Conservation (phyloP, 92 coral and sea anemone genomes). For the Phymanthus crucifer region DNA sequence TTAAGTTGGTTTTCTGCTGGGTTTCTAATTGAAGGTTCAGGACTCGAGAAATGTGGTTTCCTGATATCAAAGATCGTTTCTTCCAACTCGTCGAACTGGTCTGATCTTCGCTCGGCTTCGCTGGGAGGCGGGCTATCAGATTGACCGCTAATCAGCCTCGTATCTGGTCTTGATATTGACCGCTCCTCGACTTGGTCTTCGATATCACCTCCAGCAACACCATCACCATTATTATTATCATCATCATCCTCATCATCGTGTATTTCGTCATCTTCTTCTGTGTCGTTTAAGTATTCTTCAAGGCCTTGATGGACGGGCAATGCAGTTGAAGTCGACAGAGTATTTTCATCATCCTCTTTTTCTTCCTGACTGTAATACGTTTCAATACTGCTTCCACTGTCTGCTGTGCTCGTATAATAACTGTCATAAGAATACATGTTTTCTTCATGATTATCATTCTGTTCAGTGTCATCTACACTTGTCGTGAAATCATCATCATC, state of each 20-base stretch:
- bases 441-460: slow-evolving; percentile 54
- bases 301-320: slow-evolving; percentile 4
- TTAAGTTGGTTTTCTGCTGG: background rate
- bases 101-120: slow-evolving; percentile 39
- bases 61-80: slow-evolving; percentile 52
- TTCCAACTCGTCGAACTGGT: slow-evolving; percentile 66
- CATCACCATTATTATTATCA: background rate
- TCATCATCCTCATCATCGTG: slow-evolving; percentile 2
- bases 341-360: slow-evolving; percentile 10
- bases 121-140: slow-evolving; percentile 65
- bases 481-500: slow-evolving; percentile 53
- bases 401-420: slow-evolving; percentile 60
- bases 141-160: slow-evolving; percentile 73
- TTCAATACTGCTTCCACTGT: slow-evolving; percentile 65
- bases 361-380: slow-evolving; percentile 53
- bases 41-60: slow-evolving; percentile 14
- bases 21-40: background rate
- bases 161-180: slow-evolving; percentile 28
- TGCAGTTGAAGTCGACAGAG: background rate
- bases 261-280: background rate
- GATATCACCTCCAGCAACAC: background rate
- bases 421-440: slow-evolving; percentile 48
- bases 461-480: slow-evolving; percentile 53
- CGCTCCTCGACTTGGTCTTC: background rate
- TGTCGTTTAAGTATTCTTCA: slow-evolving; percentile 16